Percentiles rank a stretch among this genome's conserved stretches.
phyloP scores from a whole-genome alignment of 2,113 vertebrate genomes.

The Gracilinanus agilis region DNA sequence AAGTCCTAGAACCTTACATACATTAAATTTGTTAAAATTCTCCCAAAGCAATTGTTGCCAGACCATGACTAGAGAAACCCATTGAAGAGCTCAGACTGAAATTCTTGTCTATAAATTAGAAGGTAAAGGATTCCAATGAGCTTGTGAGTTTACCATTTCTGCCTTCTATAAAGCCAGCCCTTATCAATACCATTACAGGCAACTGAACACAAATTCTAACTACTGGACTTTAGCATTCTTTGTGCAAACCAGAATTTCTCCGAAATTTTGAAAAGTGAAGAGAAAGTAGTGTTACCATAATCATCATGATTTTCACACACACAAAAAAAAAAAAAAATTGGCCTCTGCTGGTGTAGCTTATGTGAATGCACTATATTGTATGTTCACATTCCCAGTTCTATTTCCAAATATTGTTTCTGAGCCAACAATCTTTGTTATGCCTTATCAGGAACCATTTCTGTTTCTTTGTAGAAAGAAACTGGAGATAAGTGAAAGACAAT shows the following conservation, averaged over 20 bases:
- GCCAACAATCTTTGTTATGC: neutral
- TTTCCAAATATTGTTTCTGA: too few relatives aligned
- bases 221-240: neutral
- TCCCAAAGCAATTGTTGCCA: neutral
- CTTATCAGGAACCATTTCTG: too few relatives aligned
- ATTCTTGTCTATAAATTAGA: neutral
- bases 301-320: neutral
- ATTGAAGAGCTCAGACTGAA: neutral
- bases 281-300: neutral
- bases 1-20: neutral
- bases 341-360: too few relatives aligned
- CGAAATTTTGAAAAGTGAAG: neutral
- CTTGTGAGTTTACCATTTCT: neutral
- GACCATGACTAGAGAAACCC: neutral
- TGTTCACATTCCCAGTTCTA: too few relatives aligned
- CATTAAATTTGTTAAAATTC: neutral
- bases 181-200: neutral
- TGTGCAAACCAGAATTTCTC: neutral
- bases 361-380: too few relatives aligned
- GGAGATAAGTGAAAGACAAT: neutral
- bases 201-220: neutral
- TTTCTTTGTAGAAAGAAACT: neutral
- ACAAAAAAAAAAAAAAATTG: neutral
- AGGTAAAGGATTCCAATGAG: neutral
- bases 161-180: neutral